Conservation (phyloP, 2,888 invertebrate species). For the Arrhopalites spinosus region DNA sequence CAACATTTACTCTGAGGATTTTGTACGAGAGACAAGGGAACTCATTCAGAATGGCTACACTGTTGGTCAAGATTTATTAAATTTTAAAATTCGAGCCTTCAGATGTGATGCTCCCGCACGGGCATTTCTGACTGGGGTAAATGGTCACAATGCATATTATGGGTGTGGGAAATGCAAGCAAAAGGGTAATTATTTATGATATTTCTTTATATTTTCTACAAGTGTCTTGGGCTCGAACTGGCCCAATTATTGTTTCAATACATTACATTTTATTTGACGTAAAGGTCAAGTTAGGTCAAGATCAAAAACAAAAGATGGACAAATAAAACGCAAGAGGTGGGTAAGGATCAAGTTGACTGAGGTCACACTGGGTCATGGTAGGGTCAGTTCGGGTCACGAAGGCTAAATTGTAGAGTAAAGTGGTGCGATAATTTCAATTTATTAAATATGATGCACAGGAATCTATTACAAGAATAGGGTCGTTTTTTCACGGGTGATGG, state of each 20-base stretch:
- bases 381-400: no score
- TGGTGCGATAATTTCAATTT: no score
- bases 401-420: no score
- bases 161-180: slow-evolving; percentile 2
- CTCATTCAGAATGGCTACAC: neutral
- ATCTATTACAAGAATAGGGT: neutral
- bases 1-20: neutral
- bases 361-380: no score
- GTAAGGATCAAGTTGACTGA: no score
- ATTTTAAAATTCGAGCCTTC: neutral
- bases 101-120: slow-evolving; percentile 6
- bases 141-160: neutral
- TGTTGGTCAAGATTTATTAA: neutral
- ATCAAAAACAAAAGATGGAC: no score
- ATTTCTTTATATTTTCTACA: neutral
- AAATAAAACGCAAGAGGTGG: no score
- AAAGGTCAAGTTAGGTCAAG: no score
- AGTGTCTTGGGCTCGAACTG: neutral
- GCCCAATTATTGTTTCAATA: neutral
- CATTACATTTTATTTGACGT: no score
- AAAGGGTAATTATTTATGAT: neutral
- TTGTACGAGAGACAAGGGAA: neutral
- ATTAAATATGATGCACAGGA: no score
- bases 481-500: neutral
- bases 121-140: neutral